A percentile compares a stretch with the other conserved stretches of the same genome.
Conservation (phyloP, 1,140 invertebrate genomes). For the Polyergus mexicanus region DNA sequence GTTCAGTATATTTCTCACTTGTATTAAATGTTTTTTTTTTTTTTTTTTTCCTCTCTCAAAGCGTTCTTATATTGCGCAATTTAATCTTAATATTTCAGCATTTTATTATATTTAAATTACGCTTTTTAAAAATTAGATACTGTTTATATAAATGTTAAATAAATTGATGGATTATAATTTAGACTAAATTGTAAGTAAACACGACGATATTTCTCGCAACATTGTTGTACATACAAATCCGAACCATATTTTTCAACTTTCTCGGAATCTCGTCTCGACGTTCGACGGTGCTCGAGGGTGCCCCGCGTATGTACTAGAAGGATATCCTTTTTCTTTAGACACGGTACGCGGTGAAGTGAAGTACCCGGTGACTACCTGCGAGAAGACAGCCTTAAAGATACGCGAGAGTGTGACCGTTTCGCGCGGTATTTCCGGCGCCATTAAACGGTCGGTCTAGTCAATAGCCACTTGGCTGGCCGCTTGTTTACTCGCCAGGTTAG, state of each 20-base stretch:
- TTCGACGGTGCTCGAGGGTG: conserved; percentile 33
- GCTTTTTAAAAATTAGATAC: not conserved
- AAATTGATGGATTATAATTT: too few species aligned
- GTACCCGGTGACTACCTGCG: conserved; percentile 5
- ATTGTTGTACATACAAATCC: conserved; percentile 29
- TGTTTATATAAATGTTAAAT: too few species aligned
- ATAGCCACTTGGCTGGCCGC: conserved; percentile 63
- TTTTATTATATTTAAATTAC: not conserved
- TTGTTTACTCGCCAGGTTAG: conserved; percentile 70
- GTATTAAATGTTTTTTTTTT: too few species aligned
- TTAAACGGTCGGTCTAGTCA: conserved; percentile 70
- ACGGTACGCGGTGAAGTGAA: conserved; percentile 19
- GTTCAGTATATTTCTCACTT: not conserved
- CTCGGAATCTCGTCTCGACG: conserved; percentile 45
- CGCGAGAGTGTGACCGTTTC: conserved; percentile 69
- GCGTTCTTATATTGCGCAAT: not conserved
- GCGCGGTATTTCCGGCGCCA: conserved; percentile 71
- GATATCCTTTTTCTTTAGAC: conserved; percentile 44
- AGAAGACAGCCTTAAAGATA: conserved; percentile 40
- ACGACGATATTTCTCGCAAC: not conserved
- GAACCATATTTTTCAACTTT: conserved; percentile 37
- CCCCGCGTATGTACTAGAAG: conserved; percentile 18
- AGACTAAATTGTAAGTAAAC: too few species aligned
- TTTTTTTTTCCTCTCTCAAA: not conserved
- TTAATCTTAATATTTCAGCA: not conserved